Evolutionary conservation across 2,888 invertebrate species (phyloP).

Genomic region (Clepsis dumicolana): DNA sequence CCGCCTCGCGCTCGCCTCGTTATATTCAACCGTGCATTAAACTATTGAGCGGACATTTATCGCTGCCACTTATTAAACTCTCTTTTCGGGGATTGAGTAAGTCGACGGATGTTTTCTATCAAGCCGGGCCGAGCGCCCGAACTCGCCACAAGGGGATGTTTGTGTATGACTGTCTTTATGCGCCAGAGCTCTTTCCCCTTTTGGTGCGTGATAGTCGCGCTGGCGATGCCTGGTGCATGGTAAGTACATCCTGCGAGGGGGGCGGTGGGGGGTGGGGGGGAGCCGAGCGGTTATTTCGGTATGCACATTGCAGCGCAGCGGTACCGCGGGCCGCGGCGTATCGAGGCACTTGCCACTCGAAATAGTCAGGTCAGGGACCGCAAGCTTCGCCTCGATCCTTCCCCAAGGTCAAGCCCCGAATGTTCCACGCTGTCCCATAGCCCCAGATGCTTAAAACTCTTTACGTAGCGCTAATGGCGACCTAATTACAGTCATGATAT

Average conservation of each 20-base stretch:
- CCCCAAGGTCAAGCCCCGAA: slow-evolving; percentile 84
- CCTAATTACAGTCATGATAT: not conserved
- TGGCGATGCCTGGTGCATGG: slow-evolving; percentile 70
- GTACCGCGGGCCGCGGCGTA: slow-evolving; percentile 59
- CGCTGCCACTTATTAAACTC: slow-evolving; percentile 61
- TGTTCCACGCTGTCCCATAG: slow-evolving; percentile 59
- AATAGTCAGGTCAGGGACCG: slow-evolving; percentile 87
- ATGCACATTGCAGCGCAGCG: slow-evolving; percentile 83
- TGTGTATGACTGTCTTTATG: slow-evolving; percentile 62
- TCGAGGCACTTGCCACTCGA: slow-evolving; percentile 84
- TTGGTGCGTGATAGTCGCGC: slow-evolving; percentile 59
- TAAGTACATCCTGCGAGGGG: slow-evolving; percentile 71
- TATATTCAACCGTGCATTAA: slow-evolving; percentile 76
- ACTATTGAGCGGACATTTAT: slow-evolving; percentile 77
- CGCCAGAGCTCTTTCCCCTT: slow-evolving; percentile 66
- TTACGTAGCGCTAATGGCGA: not conserved
- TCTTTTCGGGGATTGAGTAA: slow-evolving; percentile 47
- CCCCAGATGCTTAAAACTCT: slow-evolving; percentile 37
- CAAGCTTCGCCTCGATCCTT: slow-evolving; percentile 81
- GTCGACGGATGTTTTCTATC: slow-evolving; percentile 48
- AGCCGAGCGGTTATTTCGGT: slow-evolving; percentile 83
- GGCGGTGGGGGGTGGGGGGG: slow-evolving; percentile 55
- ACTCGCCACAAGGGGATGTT: slow-evolving; percentile 58
- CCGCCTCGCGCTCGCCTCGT: slow-evolving; percentile 68
- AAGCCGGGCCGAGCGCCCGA: slow-evolving; percentile 44